Base-by-base conservation (phyloP, 2,888 invertebrate species). In the Euproctis similis region DNA sequence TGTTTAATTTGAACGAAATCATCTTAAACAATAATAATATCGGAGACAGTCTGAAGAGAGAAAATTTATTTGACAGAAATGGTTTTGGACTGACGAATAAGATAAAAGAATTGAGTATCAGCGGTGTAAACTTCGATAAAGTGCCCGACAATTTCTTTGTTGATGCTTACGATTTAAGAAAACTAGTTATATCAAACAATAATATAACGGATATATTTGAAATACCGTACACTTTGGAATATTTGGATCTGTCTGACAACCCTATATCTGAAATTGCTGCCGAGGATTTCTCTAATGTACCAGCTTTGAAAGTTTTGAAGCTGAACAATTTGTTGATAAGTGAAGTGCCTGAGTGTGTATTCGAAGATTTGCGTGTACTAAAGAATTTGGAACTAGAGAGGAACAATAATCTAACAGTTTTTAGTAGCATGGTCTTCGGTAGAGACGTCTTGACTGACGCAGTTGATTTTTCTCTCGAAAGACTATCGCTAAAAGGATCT, bases 181-280 rank as follows among this genome's bases (percentile, higher is more conserved):
- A 64, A 31, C 50, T 89, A 1, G 60, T 67, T 1, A 61, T 88
- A 27, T 69, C 86, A 0, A 78, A 86, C 29, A 91, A 91, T 51
- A 78, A 82, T 8, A 62, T 90, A 2, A 62, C 52, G 1, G 65
- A 67, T 3, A 60, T 89, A 5, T 90, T 90, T 12, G 68, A 77
- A 16, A 50, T 90, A 28, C 89, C 90, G 0, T 76, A 71, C 12
- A 84, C 84, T 0, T 46, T 90, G 4, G 76, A 87, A 49, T 82
- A 86, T 35, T 64, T 91, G 9, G 90, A 90, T 59, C 46, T 90
- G 8, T 90, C 90, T 0, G 87, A 87, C 23, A 90, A 89, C 28
- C 80, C 86, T 5, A 80, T 90, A 2, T 45, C 54, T 1, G 68
- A 69, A 9, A 59, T 90, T 12, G 68, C 76, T 1, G 66, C 70